Percentiles rank a stretch among this genome's conserved stretches.
Conservation (phyloP, 2,888 invertebrate genomes). For the Sinelater perroti region DNA sequence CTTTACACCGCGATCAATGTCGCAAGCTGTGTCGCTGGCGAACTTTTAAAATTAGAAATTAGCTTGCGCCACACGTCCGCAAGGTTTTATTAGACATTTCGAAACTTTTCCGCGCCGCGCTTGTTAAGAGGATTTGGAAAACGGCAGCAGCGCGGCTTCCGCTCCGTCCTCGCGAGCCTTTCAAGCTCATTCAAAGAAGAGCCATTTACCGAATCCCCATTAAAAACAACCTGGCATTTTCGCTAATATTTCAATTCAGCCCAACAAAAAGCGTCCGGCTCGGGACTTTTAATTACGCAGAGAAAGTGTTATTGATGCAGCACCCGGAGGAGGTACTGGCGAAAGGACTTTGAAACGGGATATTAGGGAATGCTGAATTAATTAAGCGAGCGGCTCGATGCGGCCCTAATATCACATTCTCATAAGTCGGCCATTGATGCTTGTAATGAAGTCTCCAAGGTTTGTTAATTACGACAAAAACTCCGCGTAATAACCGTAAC, state of each 20-base stretch:
- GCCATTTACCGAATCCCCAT: slow-evolving; percentile 1
- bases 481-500: slow-evolving; percentile 43
- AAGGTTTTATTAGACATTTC: slow-evolving; percentile 19
- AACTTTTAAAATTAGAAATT: slow-evolving; percentile 26
- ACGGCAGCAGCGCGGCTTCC: slow-evolving; percentile 11
- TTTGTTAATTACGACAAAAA: slow-evolving; percentile 44
- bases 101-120: slow-evolving; percentile 20
- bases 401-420: slow-evolving; percentile 34
- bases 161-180: background rate
- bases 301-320: slow-evolving; percentile 22
- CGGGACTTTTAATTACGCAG: background rate
- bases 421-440: slow-evolving; percentile 28
- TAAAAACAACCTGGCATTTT: background rate
- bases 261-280: background rate
- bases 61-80: slow-evolving; percentile 21
- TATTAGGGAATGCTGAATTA: slow-evolving; percentile 33
- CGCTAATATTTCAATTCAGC: slow-evolving; percentile 4
- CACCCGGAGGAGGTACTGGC: background rate
- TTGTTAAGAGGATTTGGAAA: slow-evolving; percentile 25
- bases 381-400: slow-evolving; percentile 34
- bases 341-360: slow-evolving; percentile 29
- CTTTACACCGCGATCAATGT: no score
- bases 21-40: no score
- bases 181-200: background rate
- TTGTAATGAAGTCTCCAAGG: slow-evolving; percentile 40